These are phyloP conservation scores for Mirounga angustirostris DNA, from an alignment of 2,113 vertebrate species.

Conservation along the genomic window DNA sequence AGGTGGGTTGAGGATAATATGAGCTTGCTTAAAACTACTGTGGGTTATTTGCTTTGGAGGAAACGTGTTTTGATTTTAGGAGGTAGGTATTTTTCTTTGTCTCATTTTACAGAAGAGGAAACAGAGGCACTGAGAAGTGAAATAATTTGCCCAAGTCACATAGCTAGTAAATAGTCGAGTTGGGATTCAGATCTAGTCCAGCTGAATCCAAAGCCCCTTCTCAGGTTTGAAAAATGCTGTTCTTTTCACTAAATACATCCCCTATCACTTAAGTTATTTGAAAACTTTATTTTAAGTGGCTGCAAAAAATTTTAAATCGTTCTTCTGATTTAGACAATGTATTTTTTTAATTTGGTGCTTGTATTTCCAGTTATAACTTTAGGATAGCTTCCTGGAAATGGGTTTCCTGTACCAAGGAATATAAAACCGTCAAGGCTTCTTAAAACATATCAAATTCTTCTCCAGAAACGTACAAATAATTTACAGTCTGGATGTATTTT, in stretches of 20 bases:
- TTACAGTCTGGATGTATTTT: not conserved
- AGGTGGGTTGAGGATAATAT: not conserved
- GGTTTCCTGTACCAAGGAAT: not conserved
- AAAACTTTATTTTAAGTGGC: not conserved
- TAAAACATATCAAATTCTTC: not conserved
- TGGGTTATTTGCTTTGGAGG: not conserved
- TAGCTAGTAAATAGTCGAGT: not conserved
- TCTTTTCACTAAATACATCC: not conserved
- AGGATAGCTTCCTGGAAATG: not conserved
- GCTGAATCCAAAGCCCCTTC: not conserved
- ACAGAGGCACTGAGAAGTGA: not conserved
- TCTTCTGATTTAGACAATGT: not conserved
- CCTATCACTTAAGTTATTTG: conserved; percentile 17
- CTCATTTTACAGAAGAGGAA: not conserved
- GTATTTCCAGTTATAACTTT: not conserved
- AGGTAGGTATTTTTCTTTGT: not conserved
- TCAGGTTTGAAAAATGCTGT: not conserved
- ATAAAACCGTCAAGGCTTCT: not conserved
- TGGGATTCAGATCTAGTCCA: not conserved
- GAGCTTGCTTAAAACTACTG: not conserved
- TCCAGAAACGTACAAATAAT: not conserved
- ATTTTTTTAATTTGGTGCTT: not conserved
- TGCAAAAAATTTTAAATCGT: not conserved
- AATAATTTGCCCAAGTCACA: not conserved
- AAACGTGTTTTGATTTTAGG: conserved; percentile 8